Conservation (phyloP, 2,797 vertebrate species). For the Eleutherodactylus coqui region DNA sequence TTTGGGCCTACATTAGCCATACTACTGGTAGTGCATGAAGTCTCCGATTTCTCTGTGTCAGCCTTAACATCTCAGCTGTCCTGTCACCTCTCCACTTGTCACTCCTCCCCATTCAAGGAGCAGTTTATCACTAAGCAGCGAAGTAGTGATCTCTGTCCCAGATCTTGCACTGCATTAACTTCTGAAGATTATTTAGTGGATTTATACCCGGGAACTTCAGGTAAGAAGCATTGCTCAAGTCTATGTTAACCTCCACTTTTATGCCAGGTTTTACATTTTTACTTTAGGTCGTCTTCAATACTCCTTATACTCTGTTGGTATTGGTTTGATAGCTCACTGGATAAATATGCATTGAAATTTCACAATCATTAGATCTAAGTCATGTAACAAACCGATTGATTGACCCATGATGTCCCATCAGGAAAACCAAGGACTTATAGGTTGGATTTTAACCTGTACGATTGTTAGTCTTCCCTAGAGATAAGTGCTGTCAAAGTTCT, state of each 20-base stretch:
- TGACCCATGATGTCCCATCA: neutral
- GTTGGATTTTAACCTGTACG: neutral
- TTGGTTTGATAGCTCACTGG: no score
- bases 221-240: conserved; percentile 1
- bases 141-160: conserved; percentile 61
- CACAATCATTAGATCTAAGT: neutral
- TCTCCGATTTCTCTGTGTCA: conserved; percentile 81
- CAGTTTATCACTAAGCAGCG: conserved; percentile 64
- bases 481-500: neutral
- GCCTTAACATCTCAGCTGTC: conserved; percentile 79
- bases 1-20: conserved; percentile 41
- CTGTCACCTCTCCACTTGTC: conserved; percentile 75
- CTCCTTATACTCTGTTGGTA: neutral
- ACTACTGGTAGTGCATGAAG: conserved; percentile 54
- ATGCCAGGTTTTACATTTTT: neutral
- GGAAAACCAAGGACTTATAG: neutral
- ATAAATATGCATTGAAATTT: no score
- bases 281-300: neutral
- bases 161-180: neutral
- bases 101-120: conserved; percentile 68
- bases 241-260: neutral
- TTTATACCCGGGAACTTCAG: conserved; percentile 17
- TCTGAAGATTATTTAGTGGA: conserved; percentile 35
- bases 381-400: neutral
- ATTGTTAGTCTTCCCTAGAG: neutral